These are phyloP conservation scores for Dasyornis broadbenti DNA, from an alignment of 2,113 vertebrate species.

Conservation along the genomic window DNA sequence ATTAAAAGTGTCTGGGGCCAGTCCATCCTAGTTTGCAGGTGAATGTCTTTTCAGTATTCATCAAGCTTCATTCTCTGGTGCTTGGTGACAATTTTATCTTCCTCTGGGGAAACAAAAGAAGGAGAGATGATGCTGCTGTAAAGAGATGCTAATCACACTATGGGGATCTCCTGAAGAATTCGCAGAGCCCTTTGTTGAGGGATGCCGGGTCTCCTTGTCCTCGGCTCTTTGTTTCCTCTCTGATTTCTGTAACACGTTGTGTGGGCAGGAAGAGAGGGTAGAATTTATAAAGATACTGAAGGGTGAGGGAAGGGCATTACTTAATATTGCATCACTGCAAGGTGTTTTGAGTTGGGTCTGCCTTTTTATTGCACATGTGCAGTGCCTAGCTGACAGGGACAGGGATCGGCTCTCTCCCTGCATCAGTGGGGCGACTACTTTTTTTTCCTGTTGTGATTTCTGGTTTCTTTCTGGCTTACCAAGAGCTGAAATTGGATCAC, in stretches of 20 bases:
- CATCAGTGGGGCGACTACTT: background rate
- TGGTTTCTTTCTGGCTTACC: background rate
- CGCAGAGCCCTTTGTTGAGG: background rate
- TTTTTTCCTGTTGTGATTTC: background rate
- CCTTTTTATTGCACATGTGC: background rate
- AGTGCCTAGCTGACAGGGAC: background rate
- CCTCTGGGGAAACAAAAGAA: conserved; percentile 35
- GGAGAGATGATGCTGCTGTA: conserved; percentile 30
- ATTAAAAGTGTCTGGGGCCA: background rate
- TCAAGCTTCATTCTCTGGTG: background rate
- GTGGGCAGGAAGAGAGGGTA: background rate
- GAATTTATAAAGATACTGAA: conserved; percentile 38
- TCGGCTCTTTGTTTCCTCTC: conserved; percentile 6
- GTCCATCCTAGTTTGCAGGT: background rate
- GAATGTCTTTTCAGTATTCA: conserved; percentile 39
- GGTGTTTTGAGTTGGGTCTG: background rate
- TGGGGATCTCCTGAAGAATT: conserved; percentile 43
- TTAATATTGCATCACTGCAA: background rate
- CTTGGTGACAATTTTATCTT: conserved; percentile 40
- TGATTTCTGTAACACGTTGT: background rate
- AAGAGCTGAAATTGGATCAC: background rate
- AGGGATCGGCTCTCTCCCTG: background rate
- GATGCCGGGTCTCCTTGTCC: background rate
- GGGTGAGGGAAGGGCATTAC: conserved; percentile 18
- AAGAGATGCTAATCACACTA: conserved; percentile 40